These are phyloP conservation scores for Menura novaehollandiae DNA, from an alignment of 2,113 vertebrate species.

Conservation along the genomic window DNA sequence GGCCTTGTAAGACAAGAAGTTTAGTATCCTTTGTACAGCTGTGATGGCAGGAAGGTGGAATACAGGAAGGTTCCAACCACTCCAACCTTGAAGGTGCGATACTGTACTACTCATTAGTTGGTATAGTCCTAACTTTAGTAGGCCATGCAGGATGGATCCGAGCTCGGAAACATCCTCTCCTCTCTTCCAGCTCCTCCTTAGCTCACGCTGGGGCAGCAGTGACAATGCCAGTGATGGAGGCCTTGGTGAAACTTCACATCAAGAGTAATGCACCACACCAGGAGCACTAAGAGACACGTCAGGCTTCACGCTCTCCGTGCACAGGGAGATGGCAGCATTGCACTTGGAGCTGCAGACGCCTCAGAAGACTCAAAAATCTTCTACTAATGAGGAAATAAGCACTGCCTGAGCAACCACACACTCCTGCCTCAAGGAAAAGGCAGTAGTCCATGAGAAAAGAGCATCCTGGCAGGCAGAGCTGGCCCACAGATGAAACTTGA, in stretches of 20 bases:
- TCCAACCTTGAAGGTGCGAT: background rate
- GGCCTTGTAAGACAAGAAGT: background rate
- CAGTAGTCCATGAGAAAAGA: background rate
- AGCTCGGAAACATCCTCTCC: background rate
- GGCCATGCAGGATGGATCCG: background rate
- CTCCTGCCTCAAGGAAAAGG: background rate
- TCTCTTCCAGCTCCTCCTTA: background rate
- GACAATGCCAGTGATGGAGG: background rate
- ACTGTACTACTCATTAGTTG: background rate
- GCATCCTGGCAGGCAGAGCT: background rate
- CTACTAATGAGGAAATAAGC: background rate
- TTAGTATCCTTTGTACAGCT: background rate
- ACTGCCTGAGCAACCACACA: background rate
- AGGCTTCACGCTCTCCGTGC: background rate
- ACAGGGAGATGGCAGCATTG: background rate
- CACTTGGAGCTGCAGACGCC: background rate
- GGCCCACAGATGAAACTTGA: background rate
- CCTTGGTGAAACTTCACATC: accelerated
- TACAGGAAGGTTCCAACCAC: background rate
- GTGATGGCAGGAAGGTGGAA: background rate
- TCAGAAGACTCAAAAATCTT: background rate
- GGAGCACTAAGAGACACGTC: background rate
- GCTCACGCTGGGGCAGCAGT: background rate
- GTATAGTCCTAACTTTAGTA: background rate
- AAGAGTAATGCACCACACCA: background rate